Conservation (phyloP, 2,113 vertebrate genomes). For the Porphyrio hochstetteri region DNA sequence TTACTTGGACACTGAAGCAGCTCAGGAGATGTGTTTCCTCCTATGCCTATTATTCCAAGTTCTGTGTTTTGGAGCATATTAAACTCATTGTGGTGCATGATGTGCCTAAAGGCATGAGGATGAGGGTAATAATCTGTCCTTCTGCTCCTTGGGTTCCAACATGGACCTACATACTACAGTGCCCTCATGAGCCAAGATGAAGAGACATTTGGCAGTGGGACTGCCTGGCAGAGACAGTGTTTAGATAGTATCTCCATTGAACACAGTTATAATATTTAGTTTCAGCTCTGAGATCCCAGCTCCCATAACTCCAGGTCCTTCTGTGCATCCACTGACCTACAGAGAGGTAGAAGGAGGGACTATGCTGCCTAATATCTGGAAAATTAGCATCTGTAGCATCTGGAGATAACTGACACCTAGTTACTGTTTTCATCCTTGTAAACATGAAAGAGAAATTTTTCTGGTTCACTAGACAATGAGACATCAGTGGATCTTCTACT, state of each 20-base stretch:
- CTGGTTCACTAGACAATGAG: neutral
- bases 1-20: neutral
- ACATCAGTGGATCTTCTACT: neutral
- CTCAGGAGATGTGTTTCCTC: neutral
- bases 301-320: neutral
- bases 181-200: neutral
- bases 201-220: neutral
- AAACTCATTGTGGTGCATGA: neutral
- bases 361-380: neutral
- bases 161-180: neutral
- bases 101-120: neutral
- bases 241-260: neutral
- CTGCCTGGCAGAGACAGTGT: neutral
- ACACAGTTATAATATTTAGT: neutral
- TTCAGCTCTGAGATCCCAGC: neutral
- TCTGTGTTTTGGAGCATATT: neutral
- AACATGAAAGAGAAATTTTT: neutral
- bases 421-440: neutral
- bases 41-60: neutral
- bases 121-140: neutral
- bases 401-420: neutral
- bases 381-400: neutral
- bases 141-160: neutral
- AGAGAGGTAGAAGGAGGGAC: neutral
- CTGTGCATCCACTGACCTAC: no score